phyloP scores from a whole-genome alignment of 2,797 vertebrate genomes.

The Megalops cyprinoides region DNA sequence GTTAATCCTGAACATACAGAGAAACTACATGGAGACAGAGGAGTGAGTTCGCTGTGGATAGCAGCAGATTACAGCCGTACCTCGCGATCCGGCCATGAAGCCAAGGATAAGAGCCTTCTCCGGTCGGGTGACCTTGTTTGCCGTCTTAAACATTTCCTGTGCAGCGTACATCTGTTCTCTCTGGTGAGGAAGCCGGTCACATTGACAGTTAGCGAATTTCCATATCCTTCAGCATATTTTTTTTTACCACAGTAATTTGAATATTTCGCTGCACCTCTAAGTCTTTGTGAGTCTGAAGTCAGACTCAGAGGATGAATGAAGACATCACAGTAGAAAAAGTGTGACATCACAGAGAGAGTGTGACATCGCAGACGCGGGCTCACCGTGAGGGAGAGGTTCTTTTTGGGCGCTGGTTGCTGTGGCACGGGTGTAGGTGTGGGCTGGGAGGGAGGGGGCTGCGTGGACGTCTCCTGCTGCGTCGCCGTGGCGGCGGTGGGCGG shows the following conservation, averaged over 20 bases:
- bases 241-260: background rate
- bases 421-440: conserved; percentile 76
- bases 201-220: conserved; percentile 4
- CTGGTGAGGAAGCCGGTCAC: conserved; percentile 61
- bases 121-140: conserved; percentile 96
- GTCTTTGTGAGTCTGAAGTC: no score
- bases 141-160: conserved; percentile 99
- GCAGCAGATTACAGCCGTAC: no score
- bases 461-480: conserved; percentile 72
- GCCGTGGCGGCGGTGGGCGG: conserved; percentile 80
- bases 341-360: background rate
- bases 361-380: conserved; percentile 33
- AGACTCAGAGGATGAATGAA: no score
- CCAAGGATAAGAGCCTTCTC: conserved; percentile 99
- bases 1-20: no score
- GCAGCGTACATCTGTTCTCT: conserved; percentile 96
- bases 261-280: background rate
- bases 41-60: no score
- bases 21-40: no score
- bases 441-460: conserved; percentile 75
- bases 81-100: conserved; percentile 99
- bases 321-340: background rate
- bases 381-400: conserved; percentile 93
- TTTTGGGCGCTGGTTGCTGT: conserved; percentile 85
- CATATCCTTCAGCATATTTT: background rate